phyloP scores from a whole-genome alignment of 1,140 invertebrate genomes.

The Arion vulgaris region DNA sequence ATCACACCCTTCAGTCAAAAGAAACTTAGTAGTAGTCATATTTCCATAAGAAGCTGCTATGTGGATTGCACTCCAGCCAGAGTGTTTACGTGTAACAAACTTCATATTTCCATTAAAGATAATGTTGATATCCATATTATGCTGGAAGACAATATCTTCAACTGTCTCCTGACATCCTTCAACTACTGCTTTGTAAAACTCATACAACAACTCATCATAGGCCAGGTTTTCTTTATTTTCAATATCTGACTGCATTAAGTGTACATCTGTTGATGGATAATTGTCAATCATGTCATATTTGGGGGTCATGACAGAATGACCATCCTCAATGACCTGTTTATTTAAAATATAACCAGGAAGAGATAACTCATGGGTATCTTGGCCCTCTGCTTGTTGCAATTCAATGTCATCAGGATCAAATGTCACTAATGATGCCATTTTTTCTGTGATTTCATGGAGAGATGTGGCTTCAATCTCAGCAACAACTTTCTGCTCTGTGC shows the following conservation, averaged over 20 bases:
- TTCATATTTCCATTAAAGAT: slow-evolving; percentile 43
- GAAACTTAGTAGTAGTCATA: slow-evolving; percentile 37
- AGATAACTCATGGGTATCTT: not conserved
- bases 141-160: slow-evolving; percentile 36
- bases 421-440: not conserved
- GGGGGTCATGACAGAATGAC: not conserved
- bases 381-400: not conserved
- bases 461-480: not conserved
- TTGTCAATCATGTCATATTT: not conserved
- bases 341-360: not conserved
- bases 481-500: not conserved
- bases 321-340: not conserved
- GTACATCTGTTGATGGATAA: not conserved
- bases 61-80: slow-evolving; percentile 49
- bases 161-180: slow-evolving; percentile 44
- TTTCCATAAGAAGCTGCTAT: slow-evolving; percentile 50
- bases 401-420: not conserved
- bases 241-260: not conserved
- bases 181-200: slow-evolving; percentile 45
- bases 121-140: slow-evolving; percentile 50
- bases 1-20: slow-evolving; percentile 47
- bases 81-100: slow-evolving; percentile 45
- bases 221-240: slow-evolving; percentile 6
- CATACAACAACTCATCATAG: not conserved
- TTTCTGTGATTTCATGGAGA: not conserved